Evolutionary conservation across 2,113 vertebrate species (phyloP).

Genomic region (Hemicordylus capensis): DNA sequence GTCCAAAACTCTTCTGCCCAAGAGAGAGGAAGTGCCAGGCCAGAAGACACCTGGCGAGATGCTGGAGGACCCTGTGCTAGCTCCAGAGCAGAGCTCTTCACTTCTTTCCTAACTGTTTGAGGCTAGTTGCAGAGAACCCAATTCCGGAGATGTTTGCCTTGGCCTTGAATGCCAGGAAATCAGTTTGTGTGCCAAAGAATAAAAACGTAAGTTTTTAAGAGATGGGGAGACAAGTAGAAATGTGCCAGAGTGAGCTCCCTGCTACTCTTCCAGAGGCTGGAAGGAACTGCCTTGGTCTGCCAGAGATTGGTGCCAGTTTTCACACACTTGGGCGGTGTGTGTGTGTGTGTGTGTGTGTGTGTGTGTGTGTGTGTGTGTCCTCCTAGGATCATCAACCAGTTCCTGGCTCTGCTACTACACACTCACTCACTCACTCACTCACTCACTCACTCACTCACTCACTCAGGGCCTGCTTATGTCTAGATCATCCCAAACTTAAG

Average conservation of each 20-base stretch:
- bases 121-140: not conserved
- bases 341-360: no score
- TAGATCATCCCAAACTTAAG: not conserved
- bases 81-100: not conserved
- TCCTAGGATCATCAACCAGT: not conserved
- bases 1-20: not conserved
- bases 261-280: not conserved
- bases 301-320: not conserved
- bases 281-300: not conserved
- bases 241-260: not conserved
- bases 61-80: not conserved
- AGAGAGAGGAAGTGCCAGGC: not conserved
- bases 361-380: no score
- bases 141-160: not conserved
- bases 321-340: no score
- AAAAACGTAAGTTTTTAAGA: not conserved
- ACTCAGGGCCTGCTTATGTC: not conserved
- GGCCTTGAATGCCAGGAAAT: not conserved
- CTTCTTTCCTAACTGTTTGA: not conserved
- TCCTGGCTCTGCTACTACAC: not conserved
- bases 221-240: not conserved
- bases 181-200: not conserved
- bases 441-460: not conserved
- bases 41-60: not conserved
- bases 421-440: not conserved